phyloP scores from a whole-genome alignment of 2,888 invertebrate genomes.

The Ophion obscuratus region DNA sequence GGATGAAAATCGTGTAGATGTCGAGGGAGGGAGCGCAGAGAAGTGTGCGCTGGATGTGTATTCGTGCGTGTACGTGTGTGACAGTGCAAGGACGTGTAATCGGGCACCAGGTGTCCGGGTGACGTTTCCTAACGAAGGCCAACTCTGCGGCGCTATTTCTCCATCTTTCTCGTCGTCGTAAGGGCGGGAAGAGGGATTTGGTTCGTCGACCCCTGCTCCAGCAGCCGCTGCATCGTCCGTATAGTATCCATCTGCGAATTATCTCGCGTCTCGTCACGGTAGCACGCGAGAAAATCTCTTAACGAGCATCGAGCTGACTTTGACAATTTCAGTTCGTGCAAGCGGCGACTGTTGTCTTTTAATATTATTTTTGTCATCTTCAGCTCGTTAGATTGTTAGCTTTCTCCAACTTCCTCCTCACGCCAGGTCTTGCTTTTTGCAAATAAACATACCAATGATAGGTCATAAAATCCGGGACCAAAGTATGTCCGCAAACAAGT shows the following conservation, averaged over 20 bases:
- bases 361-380: conserved; percentile 61
- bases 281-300: conserved; percentile 70
- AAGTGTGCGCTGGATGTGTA: neutral
- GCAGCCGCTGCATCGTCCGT: conserved; percentile 29
- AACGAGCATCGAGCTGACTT: conserved; percentile 77
- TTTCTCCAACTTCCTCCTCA: conserved; percentile 41
- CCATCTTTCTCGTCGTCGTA: conserved; percentile 62
- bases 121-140: conserved; percentile 82
- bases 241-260: conserved; percentile 41
- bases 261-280: conserved; percentile 56
- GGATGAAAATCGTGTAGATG: conserved; percentile 76
- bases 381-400: conserved; percentile 80
- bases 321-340: conserved; percentile 69
- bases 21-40: conserved; percentile 9
- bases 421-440: neutral
- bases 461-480: neutral
- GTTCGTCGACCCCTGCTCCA: conserved; percentile 56
- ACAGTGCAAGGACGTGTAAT: conserved; percentile 78
- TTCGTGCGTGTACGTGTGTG: conserved; percentile 24
- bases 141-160: conserved; percentile 67
- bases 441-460: too few relatives aligned
- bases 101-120: conserved; percentile 82
- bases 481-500: neutral
- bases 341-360: conserved; percentile 59
- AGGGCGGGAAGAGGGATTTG: conserved; percentile 26